Evolutionary conservation across 2,888 invertebrate species (phyloP), one percentile per base, ranked within the genome.

Genomic region (Drosophila algonquin): DNA sequence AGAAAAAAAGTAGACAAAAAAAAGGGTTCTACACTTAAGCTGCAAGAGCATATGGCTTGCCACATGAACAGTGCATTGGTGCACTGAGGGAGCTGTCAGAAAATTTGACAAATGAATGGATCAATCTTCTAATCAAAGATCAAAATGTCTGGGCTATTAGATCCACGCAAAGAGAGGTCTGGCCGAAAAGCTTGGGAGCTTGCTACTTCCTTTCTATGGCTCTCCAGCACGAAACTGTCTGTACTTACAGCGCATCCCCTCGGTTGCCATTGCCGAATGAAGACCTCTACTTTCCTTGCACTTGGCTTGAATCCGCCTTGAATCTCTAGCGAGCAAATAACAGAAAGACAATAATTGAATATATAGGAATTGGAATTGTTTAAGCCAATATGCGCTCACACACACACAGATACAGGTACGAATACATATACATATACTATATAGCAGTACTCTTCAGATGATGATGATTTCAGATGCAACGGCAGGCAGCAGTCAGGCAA

Each of bases 271-370:
- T 6, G 12, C 44, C 64, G 54, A 52, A 21, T 21, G 1, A 21
- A 51, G 44, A 7, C 40, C 21, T 21, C 40, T 40, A 67, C 35
- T 53, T 59, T 57, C 79, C 58, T 75, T 76, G 63, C 77, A 79
- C 74, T 79, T 81, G 76, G 76, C 80, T 65, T 54, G 76, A 51
- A 45, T 44, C 64, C 73, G 53, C 50, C 56, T 58, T 58, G 61
- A 64, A 65, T 57, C 64, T 35, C 58, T 54, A 56, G 59, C 65
- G 63, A 27, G 47, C 44, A 35, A 58, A 35, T 46, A 58, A 50
- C 59, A 58, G 63, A 80, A 73, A 73, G 80, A 82, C 73, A 75
- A 86, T 86, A 82, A 83, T 82, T 86, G 83, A 86, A 86, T 82
- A 70, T 51, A 67, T 64, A 54, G 55, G 68, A 65, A 56, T 71